A percentile compares a stretch with the other conserved stretches of the same genome.
These are phyloP conservation scores for Chromoteleia sp. DNA, from an alignment of 2,888 invertebrate species.

Conservation along the genomic window DNA sequence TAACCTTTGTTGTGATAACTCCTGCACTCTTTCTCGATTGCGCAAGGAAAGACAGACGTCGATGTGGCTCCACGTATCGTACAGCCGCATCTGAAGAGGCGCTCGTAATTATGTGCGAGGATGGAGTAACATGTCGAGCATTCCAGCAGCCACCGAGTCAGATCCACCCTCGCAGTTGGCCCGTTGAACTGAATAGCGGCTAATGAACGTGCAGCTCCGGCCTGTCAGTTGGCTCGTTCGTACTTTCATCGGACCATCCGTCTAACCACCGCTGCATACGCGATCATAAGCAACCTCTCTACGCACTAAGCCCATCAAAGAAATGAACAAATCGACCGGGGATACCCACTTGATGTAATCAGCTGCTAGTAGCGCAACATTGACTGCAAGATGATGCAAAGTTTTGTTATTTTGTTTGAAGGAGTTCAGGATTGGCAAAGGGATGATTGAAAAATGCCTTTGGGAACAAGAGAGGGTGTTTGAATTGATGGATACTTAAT, in stretches of 20 bases:
- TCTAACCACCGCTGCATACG: constrained; percentile 75
- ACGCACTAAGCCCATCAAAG: constrained; percentile 57
- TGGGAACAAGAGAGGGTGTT: background rate
- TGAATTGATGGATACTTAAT: too few relatives aligned
- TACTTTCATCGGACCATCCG: constrained; percentile 72
- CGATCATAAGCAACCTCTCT: constrained; percentile 73
- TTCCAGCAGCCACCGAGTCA: constrained; percentile 80
- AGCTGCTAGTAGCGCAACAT: constrained; percentile 24
- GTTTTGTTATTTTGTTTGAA: background rate
- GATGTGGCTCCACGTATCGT: constrained; percentile 43
- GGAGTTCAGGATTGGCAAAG: background rate
- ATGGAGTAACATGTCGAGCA: constrained; percentile 82
- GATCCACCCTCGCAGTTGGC: constrained; percentile 82
- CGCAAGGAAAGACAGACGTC: constrained; percentile 34
- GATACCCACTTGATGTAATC: constrained; percentile 53
- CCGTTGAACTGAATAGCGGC: constrained; percentile 83
- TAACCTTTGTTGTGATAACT: constrained; percentile 45
- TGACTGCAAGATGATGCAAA: constrained; percentile 26
- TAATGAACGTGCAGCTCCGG: constrained; percentile 83
- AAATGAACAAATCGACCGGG: constrained; percentile 59
- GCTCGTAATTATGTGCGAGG: constrained; percentile 81
- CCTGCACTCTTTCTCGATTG: constrained; percentile 38
- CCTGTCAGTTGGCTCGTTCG: constrained; percentile 78
- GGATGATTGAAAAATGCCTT: background rate
- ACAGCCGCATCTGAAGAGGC: constrained; percentile 70